These are phyloP conservation scores for Trachemys scripta DNA, from an alignment of 2,113 vertebrate genomes.

Conservation along the genomic window DNA sequence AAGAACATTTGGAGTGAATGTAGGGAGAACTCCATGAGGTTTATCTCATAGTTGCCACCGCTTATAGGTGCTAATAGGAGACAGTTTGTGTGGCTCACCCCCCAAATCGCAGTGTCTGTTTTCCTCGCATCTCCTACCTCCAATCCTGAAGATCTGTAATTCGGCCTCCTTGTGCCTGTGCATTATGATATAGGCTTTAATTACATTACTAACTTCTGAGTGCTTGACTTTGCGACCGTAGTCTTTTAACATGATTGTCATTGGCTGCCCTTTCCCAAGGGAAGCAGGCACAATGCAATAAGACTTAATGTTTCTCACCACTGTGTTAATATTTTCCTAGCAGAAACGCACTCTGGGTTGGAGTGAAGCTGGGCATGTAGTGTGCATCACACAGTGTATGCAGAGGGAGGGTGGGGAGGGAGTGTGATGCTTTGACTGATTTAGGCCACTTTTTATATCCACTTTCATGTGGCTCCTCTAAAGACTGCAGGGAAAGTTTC, in stretches of 20 bases:
- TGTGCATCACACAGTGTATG: background rate
- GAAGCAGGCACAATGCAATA: background rate
- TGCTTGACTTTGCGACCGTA: background rate
- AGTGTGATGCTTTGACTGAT: background rate
- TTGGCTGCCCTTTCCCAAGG: background rate
- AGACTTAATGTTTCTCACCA: background rate
- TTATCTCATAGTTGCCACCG: background rate
- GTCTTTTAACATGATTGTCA: background rate
- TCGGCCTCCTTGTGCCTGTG: background rate
- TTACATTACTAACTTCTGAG: background rate
- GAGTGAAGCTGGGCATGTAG: background rate
- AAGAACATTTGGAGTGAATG: background rate
- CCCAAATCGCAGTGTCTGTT: background rate
- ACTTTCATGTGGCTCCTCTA: background rate
- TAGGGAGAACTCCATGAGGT: background rate
- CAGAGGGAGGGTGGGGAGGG: background rate
- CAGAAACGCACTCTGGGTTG: background rate
- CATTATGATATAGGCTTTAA: background rate
- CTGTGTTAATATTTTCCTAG: background rate
- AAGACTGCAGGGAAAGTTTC: background rate
- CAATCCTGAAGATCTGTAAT: background rate
- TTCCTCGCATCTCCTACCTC: background rate
- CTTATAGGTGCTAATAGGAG: background rate
- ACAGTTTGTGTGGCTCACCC: background rate
- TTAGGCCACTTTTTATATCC: background rate